These are phyloP conservation scores for Podabrus alpinus DNA, from an alignment of 2,888 invertebrate species.

Conservation along the genomic window DNA sequence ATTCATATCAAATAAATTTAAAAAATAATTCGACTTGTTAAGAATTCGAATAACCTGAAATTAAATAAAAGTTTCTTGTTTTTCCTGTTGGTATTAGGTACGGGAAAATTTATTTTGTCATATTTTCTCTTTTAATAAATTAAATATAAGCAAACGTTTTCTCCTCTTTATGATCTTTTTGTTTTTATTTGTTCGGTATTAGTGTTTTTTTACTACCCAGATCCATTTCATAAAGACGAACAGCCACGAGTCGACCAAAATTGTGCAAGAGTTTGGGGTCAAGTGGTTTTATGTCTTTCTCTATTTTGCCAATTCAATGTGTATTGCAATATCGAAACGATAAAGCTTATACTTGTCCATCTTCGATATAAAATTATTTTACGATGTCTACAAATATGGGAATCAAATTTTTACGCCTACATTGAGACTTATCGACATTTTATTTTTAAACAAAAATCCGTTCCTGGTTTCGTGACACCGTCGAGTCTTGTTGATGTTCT, in stretches of 20 bases:
- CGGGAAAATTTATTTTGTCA: not conserved
- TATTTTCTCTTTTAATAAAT: not conserved
- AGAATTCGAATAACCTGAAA: constrained; percentile 4
- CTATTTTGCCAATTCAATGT: constrained; percentile 24
- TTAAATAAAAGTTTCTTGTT: not conserved
- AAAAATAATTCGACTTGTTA: not conserved
- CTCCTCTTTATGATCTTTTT: not conserved
- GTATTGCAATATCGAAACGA: constrained; percentile 17
- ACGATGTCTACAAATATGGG: constrained; percentile 18
- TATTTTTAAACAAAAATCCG: constrained; percentile 22
- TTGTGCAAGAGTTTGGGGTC: constrained; percentile 17
- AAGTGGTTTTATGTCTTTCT: constrained; percentile 20
- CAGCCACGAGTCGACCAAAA: constrained; percentile 20
- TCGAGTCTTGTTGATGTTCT: constrained; percentile 21
- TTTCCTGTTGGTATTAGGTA: not conserved
- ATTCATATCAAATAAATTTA: constrained; percentile 15
- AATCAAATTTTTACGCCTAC: constrained; percentile 6
- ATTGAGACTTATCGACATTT: constrained; percentile 14
- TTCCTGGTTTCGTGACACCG: constrained; percentile 19
- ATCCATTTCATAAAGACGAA: constrained; percentile 19
- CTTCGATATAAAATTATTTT: constrained; percentile 26
- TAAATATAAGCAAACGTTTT: not conserved
- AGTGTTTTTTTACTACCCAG: constrained; percentile 28
- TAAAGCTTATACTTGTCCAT: constrained; percentile 29
- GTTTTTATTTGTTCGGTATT: constrained; percentile 10